Conservation (phyloP, 1,140 invertebrate genomes). For the Scaptomyza hsui region DNA sequence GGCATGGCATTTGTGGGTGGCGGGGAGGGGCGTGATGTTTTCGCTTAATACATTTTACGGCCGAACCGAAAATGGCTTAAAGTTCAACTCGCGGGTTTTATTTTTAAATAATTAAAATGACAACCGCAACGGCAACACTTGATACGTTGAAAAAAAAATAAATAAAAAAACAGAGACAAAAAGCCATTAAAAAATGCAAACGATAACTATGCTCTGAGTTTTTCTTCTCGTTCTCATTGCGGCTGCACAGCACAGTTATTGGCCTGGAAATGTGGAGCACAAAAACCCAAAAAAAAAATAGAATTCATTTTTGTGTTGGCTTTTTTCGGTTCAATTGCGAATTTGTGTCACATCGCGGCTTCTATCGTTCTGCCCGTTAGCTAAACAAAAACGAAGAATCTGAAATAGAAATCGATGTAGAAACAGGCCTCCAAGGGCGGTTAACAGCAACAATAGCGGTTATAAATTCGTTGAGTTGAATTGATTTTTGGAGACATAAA, state of each 20-base stretch:
- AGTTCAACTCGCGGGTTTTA: slow-evolving; percentile 1
- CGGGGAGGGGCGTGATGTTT: slow-evolving; percentile 40
- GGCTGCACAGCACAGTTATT: slow-evolving; percentile 18
- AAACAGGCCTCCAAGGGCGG: slow-evolving; percentile 9
- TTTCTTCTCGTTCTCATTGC: slow-evolving; percentile 5
- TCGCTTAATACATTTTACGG: slow-evolving; percentile 32
- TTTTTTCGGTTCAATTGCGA: slow-evolving; percentile 11
- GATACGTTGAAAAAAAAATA: background rate
- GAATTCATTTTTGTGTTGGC: slow-evolving; percentile 12
- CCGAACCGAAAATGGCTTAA: slow-evolving; percentile 17
- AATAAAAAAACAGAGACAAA: background rate
- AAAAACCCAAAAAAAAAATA: slow-evolving; percentile 2
- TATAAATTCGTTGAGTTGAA: slow-evolving; percentile 31
- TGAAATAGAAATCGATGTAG: background rate
- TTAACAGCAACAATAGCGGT: slow-evolving; percentile 10
- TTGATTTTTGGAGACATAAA: slow-evolving; percentile 1
- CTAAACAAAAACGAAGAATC: background rate
- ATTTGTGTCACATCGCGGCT: slow-evolving; percentile 13
- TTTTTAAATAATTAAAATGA: slow-evolving; percentile 44
- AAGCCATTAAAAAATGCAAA: background rate
- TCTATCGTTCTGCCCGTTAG: background rate
- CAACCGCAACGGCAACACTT: slow-evolving; percentile 40
- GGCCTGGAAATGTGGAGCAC: slow-evolving; percentile 29
- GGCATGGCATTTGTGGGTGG: slow-evolving; percentile 12
- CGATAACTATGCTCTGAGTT: slow-evolving; percentile 16